Conservation (phyloP, 2,113 vertebrate species). For the Anseranas semipalmata region DNA sequence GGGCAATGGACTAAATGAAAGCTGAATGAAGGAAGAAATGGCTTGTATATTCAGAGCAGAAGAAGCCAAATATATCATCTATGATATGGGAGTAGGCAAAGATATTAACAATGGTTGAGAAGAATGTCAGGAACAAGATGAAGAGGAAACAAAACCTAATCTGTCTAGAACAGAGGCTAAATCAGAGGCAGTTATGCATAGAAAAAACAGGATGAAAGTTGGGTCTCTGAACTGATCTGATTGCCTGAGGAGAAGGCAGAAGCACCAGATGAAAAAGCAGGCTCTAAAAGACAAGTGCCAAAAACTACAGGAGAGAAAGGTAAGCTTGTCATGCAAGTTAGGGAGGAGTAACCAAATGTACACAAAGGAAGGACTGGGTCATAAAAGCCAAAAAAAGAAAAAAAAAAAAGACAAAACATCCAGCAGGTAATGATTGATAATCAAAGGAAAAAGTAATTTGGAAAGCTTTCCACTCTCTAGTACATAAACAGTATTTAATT, state of each 20-base stretch:
- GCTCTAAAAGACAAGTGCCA: background rate
- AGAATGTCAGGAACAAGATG: background rate
- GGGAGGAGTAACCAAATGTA: background rate
- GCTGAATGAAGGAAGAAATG: background rate
- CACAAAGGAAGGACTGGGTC: background rate
- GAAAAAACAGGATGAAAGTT: background rate
- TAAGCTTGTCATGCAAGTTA: background rate
- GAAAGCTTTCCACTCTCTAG: background rate
- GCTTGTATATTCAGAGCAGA: background rate
- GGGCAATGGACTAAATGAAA: background rate
- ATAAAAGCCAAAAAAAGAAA: background rate
- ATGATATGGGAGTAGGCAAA: background rate
- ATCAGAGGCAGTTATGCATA: background rate
- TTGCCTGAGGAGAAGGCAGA: background rate
- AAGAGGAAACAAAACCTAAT: background rate
- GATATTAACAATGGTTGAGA: background rate
- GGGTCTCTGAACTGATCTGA: background rate
- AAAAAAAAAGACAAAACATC: background rate
- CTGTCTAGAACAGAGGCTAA: background rate
- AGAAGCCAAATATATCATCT: background rate
- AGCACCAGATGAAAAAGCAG: background rate
- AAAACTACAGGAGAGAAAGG: background rate
- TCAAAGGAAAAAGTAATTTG: background rate
- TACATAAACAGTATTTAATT: slow-evolving; percentile 20
- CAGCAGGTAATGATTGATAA: background rate